Base-by-base conservation (phyloP, 2,888 invertebrate species). In the Lamellibrachia columna region DNA sequence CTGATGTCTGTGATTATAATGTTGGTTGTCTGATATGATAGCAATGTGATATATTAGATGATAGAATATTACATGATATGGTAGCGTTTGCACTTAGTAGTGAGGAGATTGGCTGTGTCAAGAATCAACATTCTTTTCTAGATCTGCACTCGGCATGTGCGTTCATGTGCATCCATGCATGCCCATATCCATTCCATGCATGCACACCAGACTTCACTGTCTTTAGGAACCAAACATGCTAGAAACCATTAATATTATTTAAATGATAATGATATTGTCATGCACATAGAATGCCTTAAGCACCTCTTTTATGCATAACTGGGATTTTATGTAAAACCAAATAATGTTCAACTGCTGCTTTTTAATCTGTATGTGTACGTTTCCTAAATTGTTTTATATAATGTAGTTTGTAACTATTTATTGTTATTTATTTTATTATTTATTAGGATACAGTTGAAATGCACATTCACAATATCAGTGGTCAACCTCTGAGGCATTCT, bases 1-100 rank as follows among this genome's bases (percentile, higher is more conserved):
- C 75, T 22, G 75, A 75, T 75, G 75, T 75, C 75, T 75, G 75
- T 75, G 75, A 75, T 75, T 75, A 75, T 75, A 75, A 15, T 75
- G 75, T 22, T 75, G n/a, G 75, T 75, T 75, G 75, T 75, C 75
- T 22, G 75, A 75, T 75, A 75, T 22, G 75, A 22, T 75, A 22
- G 75, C 75, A 75, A 6, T 22, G 75, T 75, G 75, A 75, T 75
- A 75, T 75, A 22, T 75, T 75, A 75, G 75, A 75, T 15, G 75
- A 75, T 22, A n/a, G 15, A 75, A 22, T 22, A 3, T 15, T 75
- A 75, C 75, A 22, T 75, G 2, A 15, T 75, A n/a, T 40, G 40
- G 40, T 40, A 40, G 1, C 40, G 40, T 40, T 40, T 75, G 75
- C 75, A 75, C 75, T 75, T 75, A 75, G 75, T 75, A 6, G 75